These are phyloP conservation scores for Indicator maculatus DNA, from an alignment of 2,113 vertebrate genomes.

Conservation along the genomic window DNA sequence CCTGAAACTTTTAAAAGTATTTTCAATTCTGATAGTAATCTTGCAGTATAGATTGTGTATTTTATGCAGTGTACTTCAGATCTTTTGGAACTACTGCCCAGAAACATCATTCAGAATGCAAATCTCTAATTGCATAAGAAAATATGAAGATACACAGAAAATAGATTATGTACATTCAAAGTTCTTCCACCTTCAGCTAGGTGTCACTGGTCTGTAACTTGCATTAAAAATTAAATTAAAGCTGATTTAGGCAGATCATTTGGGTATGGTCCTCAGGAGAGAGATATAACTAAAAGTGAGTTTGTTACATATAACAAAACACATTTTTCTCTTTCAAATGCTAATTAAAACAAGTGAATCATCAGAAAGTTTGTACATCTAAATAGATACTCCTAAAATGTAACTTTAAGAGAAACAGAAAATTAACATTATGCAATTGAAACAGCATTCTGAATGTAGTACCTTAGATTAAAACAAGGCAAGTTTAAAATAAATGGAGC, in stretches of 20 bases:
- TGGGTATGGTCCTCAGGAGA: not conserved
- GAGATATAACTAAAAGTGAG: not conserved
- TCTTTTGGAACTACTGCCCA: not conserved
- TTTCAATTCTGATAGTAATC: not conserved
- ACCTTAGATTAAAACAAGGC: not conserved
- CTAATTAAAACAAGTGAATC: not conserved
- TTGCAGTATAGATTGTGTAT: not conserved
- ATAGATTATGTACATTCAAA: not conserved
- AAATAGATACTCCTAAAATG: not conserved
- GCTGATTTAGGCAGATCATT: not conserved
- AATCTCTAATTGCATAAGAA: not conserved
- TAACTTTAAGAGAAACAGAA: not conserved
- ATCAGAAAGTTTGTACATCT: not conserved
- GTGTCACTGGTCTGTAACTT: constrained; percentile 31
- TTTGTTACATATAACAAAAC: not conserved
- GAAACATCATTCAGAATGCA: not conserved
- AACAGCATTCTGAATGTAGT: not conserved
- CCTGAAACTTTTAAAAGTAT: not conserved
- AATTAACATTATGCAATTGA: fast-evolving
- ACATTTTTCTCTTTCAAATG: not conserved
- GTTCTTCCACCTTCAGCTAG: constrained; percentile 16
- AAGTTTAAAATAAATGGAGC: not conserved
- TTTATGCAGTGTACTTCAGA: not conserved
- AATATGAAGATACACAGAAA: not conserved
- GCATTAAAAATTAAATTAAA: not conserved